Percentiles rank a stretch among this genome's conserved stretches.
Evolutionary conservation across 2,113 vertebrate species (phyloP).

Genomic region (Catharus minimus): DNA sequence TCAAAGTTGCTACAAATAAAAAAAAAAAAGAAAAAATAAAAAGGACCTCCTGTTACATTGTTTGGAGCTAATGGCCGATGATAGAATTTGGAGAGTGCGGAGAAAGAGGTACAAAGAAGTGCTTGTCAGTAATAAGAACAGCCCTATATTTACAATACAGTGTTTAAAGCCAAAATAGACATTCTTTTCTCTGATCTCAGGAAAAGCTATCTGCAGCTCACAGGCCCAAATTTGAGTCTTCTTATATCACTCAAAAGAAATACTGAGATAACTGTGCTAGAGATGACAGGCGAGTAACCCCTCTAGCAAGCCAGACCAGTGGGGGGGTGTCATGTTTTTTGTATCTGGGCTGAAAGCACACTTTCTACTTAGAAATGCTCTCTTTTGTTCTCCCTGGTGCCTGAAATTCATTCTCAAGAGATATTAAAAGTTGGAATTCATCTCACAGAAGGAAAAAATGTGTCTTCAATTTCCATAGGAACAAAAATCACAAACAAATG

Average conservation of each 20-base stretch:
- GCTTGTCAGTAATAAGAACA: slow-evolving; percentile 36
- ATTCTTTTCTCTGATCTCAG: slow-evolving; percentile 53
- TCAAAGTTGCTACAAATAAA: background rate
- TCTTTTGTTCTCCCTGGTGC: slow-evolving; percentile 40
- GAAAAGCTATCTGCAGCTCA: slow-evolving; percentile 56
- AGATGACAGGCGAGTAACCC: slow-evolving; percentile 36
- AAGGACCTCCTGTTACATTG: background rate
- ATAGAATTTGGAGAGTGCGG: background rate
- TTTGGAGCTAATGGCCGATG: slow-evolving; percentile 4
- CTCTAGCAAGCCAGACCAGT: background rate
- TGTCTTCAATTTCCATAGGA: slow-evolving; percentile 24
- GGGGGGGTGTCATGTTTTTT: slow-evolving; percentile 24
- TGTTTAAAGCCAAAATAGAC: slow-evolving; percentile 28
- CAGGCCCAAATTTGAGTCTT: slow-evolving; percentile 21
- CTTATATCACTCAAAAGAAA: slow-evolving; percentile 34
- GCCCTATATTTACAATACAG: slow-evolving; percentile 7
- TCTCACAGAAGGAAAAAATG: slow-evolving; percentile 15
- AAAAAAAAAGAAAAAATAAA: background rate
- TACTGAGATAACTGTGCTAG: slow-evolving; percentile 12
- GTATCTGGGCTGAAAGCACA: background rate
- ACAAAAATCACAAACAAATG: slow-evolving; percentile 39
- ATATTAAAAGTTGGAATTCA: slow-evolving; percentile 23
- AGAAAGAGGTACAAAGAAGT: background rate
- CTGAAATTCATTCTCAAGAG: slow-evolving; percentile 38
- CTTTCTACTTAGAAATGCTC: background rate